Percentiles rank a stretch among this genome's conserved stretches.
Conservation (phyloP, 2,888 invertebrate species). For the Elmis aenea region DNA sequence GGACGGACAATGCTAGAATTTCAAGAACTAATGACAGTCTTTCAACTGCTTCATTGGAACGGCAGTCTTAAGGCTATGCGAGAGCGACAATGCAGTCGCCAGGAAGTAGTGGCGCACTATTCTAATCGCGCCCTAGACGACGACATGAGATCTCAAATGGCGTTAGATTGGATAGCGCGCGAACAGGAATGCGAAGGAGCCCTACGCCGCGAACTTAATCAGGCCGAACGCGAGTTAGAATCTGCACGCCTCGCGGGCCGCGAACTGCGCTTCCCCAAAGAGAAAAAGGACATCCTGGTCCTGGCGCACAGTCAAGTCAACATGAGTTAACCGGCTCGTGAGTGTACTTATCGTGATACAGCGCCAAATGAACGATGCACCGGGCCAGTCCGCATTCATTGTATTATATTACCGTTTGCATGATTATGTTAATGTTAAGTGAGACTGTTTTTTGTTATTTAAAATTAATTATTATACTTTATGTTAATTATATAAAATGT, state of each 20-base stretch:
- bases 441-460: conserved; percentile 29
- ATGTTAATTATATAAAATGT: conserved; percentile 24
- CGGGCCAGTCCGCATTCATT: conserved; percentile 26
- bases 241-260: conserved; percentile 82
- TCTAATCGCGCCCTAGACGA: conserved; percentile 89
- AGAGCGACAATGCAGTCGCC: conserved; percentile 88
- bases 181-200: conserved; percentile 71
- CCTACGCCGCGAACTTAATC: conserved; percentile 72
- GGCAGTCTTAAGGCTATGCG: conserved; percentile 94
- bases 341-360: conserved; percentile 21
- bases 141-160: conserved; percentile 95
- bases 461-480: conserved; percentile 24
- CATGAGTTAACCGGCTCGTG: conserved; percentile 39
- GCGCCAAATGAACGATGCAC: conserved; percentile 26
- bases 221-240: conserved; percentile 82
- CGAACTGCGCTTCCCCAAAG: conserved; percentile 90
- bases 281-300: conserved; percentile 90
- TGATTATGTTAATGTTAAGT: conserved; percentile 24
- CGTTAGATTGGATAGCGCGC: conserved; percentile 88
- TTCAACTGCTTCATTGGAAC: conserved; percentile 94
- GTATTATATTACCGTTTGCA: conserved; percentile 20
- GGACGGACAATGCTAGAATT: conserved; percentile 94
- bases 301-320: conserved; percentile 81
- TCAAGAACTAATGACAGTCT: conserved; percentile 96
- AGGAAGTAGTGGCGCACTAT: conserved; percentile 90